These are phyloP conservation scores for Nothobranchius furzeri DNA, from an alignment of 2,113 vertebrate genomes.

Conservation along the genomic window DNA sequence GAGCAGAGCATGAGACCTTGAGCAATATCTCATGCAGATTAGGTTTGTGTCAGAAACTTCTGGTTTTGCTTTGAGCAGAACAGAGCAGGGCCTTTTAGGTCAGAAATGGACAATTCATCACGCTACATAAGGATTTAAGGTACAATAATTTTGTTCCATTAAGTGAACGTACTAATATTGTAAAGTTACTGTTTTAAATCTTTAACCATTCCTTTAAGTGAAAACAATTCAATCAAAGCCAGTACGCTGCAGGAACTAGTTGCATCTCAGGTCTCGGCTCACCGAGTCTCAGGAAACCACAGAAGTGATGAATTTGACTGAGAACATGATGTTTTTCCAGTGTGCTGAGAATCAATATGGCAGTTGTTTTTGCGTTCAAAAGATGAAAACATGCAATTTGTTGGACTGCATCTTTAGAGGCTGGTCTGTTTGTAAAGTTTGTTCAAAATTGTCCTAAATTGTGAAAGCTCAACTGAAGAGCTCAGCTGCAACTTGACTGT, in stretches of 20 bases:
- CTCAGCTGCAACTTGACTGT: conserved; percentile 24
- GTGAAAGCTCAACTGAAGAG: neutral
- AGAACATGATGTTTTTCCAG: neutral
- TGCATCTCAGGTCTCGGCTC: neutral
- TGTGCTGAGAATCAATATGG: conserved; percentile 5
- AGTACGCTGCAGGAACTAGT: neutral
- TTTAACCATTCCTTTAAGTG: no score
- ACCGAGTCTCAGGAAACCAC: neutral
- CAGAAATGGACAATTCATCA: no score
- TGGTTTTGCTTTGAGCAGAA: no score
- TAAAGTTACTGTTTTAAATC: no score
- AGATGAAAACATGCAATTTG: conserved; percentile 2
- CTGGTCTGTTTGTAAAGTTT: conserved; percentile 2
- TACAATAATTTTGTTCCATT: no score
- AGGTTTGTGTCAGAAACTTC: no score
- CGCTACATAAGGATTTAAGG: no score
- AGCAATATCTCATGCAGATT: no score
- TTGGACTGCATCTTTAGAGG: conserved; percentile 2
- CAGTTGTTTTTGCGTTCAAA: conserved; percentile 4
- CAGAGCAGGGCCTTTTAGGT: no score
- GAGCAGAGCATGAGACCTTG: no score
- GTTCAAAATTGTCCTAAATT: conserved; percentile 6
- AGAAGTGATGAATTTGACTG: conserved; percentile 12
- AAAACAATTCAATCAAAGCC: no score
- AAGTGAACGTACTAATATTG: no score